Evolutionary conservation across 2,797 vertebrate species (phyloP).

Genomic region (Alfaro cultratus): DNA sequence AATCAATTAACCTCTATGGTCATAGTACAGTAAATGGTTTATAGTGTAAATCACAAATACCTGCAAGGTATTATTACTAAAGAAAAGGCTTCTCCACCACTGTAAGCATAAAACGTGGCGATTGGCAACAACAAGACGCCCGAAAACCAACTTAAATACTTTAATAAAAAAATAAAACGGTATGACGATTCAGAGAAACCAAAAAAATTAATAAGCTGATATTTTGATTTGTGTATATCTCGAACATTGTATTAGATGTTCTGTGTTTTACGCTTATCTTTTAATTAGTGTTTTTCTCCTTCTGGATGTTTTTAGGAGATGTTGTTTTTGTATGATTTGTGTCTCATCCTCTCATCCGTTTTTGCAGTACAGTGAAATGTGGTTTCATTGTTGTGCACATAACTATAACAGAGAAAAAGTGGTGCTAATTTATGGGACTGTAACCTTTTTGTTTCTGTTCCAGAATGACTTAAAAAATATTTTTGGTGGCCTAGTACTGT

Average conservation of each 20-base stretch:
- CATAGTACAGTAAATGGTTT: conserved; percentile 30
- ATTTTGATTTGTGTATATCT: conserved; percentile 65
- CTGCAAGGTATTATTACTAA: not conserved
- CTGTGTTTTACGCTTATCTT: conserved; percentile 28
- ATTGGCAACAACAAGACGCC: conserved; percentile 59
- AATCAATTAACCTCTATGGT: conserved; percentile 26
- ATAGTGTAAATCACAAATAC: conserved; percentile 26
- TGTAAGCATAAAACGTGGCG: not conserved
- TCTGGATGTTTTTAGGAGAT: conserved; percentile 32
- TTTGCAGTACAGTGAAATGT: conserved; percentile 68
- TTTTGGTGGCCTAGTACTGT: conserved; percentile 76
- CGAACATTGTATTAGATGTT: conserved; percentile 43
- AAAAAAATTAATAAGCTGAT: conserved; percentile 46
- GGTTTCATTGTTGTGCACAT: conserved; percentile 76
- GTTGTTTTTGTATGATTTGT: conserved; percentile 22
- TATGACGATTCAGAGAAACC: conserved; percentile 41
- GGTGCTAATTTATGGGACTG: conserved; percentile 84
- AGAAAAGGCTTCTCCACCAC: not conserved
- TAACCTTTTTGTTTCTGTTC: conserved; percentile 52
- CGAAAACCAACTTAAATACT: conserved; percentile 51
- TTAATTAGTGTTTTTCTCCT: conserved; percentile 38
- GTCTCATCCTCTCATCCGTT: conserved; percentile 46
- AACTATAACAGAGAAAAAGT: conserved; percentile 68
- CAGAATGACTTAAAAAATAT: conserved; percentile 57
- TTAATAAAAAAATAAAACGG: conserved; percentile 50